Evolutionary conservation across 1,140 invertebrate species (phyloP).

Genomic region (Eciton burchellii): DNA sequence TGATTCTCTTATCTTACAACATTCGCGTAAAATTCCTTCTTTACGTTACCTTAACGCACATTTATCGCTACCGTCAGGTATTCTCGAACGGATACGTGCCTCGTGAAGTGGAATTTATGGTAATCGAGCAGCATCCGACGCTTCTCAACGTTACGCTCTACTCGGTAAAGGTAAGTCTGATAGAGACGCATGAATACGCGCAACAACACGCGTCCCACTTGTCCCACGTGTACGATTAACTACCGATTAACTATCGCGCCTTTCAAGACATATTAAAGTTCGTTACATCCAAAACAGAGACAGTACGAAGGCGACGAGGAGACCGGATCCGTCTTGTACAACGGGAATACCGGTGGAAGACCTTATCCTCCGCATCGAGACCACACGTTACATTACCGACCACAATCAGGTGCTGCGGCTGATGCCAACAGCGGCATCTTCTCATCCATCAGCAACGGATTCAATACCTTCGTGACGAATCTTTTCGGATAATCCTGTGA

Average conservation of each 20-base stretch:
- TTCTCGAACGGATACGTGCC: slow-evolving; percentile 94
- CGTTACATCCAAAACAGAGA: slow-evolving; percentile 70
- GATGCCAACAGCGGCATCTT: slow-evolving; percentile 88
- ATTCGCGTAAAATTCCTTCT: background rate
- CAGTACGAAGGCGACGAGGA: slow-evolving; percentile 76
- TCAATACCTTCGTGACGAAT: slow-evolving; percentile 91
- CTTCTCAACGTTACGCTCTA: slow-evolving; percentile 93
- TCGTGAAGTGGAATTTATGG: slow-evolving; percentile 93
- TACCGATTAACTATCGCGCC: too few relatives aligned
- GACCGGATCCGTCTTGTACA: slow-evolving; percentile 72
- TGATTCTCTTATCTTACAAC: too few relatives aligned
- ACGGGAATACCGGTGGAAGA: slow-evolving; percentile 73
- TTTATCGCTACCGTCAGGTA: slow-evolving; percentile 86
- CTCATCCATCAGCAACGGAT: slow-evolving; percentile 91
- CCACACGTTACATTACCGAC: slow-evolving; percentile 80
- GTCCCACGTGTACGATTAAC: background rate
- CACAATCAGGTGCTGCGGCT: slow-evolving; percentile 78
- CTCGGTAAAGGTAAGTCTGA: slow-evolving; percentile 90
- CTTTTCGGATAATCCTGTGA: slow-evolving; percentile 88
- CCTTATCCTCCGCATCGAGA: slow-evolving; percentile 83
- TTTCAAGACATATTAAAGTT: slow-evolving; percentile 29
- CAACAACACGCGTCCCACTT: background rate
- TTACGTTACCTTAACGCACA: background rate
- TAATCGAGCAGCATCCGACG: slow-evolving; percentile 94
- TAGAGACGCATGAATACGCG: background rate